Base-by-base conservation (phyloP, 2,888 invertebrate species). In the Marasmarcha lunaedactyla region DNA sequence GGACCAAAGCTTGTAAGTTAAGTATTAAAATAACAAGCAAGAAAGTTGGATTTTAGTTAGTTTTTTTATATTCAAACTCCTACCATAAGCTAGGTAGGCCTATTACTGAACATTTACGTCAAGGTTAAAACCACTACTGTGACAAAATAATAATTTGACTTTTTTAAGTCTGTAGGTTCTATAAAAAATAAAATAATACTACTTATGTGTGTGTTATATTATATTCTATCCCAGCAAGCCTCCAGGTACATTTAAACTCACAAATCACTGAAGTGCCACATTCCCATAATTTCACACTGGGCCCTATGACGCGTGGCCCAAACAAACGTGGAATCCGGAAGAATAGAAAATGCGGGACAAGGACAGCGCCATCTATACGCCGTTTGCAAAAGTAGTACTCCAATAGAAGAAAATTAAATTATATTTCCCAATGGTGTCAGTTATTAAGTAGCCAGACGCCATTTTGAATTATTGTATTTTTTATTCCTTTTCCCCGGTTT, bases 371-470 rank as follows among this genome's bases (percentile, higher is more conserved):
- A 63, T 50, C 41, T 49, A 45, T 47, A 46, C 46, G 42, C 36
- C 44, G 42, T 39, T 47, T 43, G 63, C 45, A 49, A 46, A 59
- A 76, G 54, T 47, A 55, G 55, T 68, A 67, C 45, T 43, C 65
- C 46, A 46, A 57, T 51, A 7, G 62, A 54, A 73, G 78, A 81
- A 79, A 83, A 84, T 84, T 84, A 83, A 84, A 84, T 84, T 83
- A 84, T 83, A 78, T 84, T 81, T 84, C 83, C 79, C 83, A 77
- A 79, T 79, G 83, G 84, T 84, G 84, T 84, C 84, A 83, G 84
- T 83, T 84, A 84, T 84, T 84, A 84, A 84, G 83, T 83, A 77
- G 77, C 83, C 78, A 74, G 77, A 72, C 81, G 83, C 84, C 83
- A 84, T 84, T 78, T 83, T 83, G 83, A 79, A 79, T 77, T 81